A percentile compares a stretch with the other conserved stretches of the same genome.
phyloP scores from a whole-genome alignment of 2,113 vertebrate genomes.

The Cyanistes caeruleus region DNA sequence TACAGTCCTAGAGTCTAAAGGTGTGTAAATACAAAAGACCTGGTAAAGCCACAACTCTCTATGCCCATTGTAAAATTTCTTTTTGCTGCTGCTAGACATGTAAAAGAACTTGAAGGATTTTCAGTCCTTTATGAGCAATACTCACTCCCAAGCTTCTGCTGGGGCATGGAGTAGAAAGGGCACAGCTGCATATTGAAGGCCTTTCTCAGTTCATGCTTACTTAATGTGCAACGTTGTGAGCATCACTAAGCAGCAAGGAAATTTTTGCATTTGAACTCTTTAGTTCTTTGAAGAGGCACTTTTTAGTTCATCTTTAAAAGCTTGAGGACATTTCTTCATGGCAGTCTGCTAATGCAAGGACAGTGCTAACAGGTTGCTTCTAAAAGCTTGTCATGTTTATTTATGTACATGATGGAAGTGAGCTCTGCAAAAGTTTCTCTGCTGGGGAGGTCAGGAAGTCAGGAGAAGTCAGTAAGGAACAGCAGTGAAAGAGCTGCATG shows the following conservation, averaged over 20 bases:
- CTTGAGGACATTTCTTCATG: constrained; percentile 1
- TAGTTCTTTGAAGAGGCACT: background rate
- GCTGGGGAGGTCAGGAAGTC: background rate
- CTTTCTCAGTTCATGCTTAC: background rate
- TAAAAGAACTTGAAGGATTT: background rate
- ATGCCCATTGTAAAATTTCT: rapidly evolving
- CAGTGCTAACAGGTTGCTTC: constrained; percentile 27
- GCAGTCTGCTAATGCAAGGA: background rate
- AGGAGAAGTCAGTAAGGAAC: background rate
- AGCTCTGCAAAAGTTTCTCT: background rate
- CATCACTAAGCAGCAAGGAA: background rate
- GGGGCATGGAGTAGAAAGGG: background rate
- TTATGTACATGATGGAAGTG: background rate
- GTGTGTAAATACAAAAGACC: background rate
- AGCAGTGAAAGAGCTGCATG: constrained; percentile 12
- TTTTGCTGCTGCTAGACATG: background rate
- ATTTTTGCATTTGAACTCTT: background rate
- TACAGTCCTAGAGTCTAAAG: background rate
- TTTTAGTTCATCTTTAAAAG: constrained; percentile 1
- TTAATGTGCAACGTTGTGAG: background rate
- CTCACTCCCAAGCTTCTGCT: background rate
- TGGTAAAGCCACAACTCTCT: background rate
- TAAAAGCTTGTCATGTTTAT: background rate
- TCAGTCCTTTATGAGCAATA: background rate
- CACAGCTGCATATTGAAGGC: background rate